Conservation (phyloP, 2,888 invertebrate genomes). For the Parthenolecanium corni region DNA sequence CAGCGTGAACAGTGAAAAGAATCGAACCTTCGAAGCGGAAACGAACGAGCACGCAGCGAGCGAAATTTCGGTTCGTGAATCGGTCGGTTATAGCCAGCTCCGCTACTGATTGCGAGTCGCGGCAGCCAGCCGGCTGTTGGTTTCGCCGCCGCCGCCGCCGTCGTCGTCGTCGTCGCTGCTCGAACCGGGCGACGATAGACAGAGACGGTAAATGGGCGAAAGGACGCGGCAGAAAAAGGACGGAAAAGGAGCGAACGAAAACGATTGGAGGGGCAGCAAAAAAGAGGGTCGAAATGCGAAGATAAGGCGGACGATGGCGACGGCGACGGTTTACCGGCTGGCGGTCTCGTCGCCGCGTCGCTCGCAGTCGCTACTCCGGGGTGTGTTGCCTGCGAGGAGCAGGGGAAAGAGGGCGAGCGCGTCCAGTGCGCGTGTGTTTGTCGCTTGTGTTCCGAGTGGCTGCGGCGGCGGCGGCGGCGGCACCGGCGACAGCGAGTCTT, state of each 20-base stretch:
- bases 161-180: not conserved
- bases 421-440: not conserved
- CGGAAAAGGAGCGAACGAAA: no score
- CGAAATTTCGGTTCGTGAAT: no score
- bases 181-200: no score
- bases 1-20: no score
- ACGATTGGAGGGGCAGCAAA: no score
- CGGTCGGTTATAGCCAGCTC: not conserved
- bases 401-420: not conserved
- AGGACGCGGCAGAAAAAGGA: no score
- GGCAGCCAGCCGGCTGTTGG: no score
- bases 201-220: no score
- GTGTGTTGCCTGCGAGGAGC: not conserved
- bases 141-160: slow-evolving; percentile 1
- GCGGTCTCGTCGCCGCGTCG: not conserved
- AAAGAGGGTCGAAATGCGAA: no score
- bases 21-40: no score
- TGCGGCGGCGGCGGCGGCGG: not conserved
- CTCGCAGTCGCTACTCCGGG: not conserved
- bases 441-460: not conserved
- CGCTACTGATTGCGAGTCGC: no score
- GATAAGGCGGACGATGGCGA: not conserved
- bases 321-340: not conserved
- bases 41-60: no score
- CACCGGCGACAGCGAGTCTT: not conserved